These are phyloP conservation scores for Thalassoma bifasciatum DNA, from an alignment of 2,113 vertebrate genomes.

Conservation along the genomic window DNA sequence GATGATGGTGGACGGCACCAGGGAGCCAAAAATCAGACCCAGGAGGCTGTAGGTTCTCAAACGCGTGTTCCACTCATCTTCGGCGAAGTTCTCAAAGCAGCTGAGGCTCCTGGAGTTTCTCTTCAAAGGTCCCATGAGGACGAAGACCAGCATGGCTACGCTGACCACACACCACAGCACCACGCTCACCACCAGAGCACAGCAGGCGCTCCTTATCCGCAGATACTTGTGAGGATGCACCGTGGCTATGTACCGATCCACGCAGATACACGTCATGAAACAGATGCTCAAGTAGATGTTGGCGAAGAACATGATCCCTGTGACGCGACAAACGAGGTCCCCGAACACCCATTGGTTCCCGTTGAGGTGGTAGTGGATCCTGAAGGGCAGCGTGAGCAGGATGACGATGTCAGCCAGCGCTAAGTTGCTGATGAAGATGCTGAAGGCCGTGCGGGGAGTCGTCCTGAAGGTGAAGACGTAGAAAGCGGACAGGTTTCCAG, in stretches of 20 bases:
- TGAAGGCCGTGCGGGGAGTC: constrained; percentile 67
- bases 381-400: constrained; percentile 83
- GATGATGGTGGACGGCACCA: constrained; percentile 79
- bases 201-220: constrained; percentile 48
- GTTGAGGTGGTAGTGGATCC: constrained; percentile 85
- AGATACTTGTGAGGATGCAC: constrained; percentile 84
- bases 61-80: constrained; percentile 62
- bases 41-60: constrained; percentile 68
- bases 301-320: constrained; percentile 77
- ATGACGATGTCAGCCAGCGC: constrained; percentile 81
- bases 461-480: constrained; percentile 74
- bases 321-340: constrained; percentile 73
- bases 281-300: constrained; percentile 86
- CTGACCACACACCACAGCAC: constrained; percentile 74
- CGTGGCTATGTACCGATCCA: constrained; percentile 85
- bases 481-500: constrained; percentile 80
- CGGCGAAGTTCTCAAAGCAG: constrained; percentile 85
- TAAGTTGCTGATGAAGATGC: constrained; percentile 85
- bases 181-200: background rate
- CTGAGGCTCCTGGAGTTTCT: constrained; percentile 10
- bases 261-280: constrained; percentile 85
- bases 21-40: constrained; percentile 78
- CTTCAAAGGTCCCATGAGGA: constrained; percentile 71
- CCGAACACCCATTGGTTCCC: constrained; percentile 85
- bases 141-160: constrained; percentile 30